phyloP scores from a whole-genome alignment of 2,888 invertebrate species.

The Aphrophora alni region DNA sequence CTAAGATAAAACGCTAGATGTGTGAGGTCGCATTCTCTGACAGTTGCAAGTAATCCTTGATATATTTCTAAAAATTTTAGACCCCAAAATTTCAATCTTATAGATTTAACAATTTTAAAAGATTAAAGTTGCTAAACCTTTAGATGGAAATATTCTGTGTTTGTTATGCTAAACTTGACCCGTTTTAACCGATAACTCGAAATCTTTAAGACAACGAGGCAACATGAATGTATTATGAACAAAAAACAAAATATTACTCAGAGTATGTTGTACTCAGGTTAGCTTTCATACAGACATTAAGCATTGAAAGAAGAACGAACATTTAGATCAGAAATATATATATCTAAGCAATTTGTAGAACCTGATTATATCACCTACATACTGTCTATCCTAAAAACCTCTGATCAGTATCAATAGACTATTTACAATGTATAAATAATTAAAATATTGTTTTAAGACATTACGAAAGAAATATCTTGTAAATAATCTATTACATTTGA shows the following conservation, averaged over 20 bases:
- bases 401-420: background rate
- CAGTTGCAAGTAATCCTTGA: too few relatives aligned
- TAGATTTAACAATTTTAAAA: slow-evolving; percentile 27
- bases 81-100: background rate
- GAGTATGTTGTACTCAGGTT: background rate
- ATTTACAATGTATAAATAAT: background rate
- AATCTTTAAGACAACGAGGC: slow-evolving; percentile 37
- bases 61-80: background rate
- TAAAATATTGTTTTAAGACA: background rate
- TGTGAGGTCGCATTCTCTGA: background rate
- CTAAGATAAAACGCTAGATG: background rate
- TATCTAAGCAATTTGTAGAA: background rate
- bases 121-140: slow-evolving; percentile 34
- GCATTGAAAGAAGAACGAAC: too few relatives aligned
- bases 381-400: background rate
- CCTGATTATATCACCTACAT: background rate
- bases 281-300: background rate
- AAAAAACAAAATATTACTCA: too few relatives aligned
- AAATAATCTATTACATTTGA: background rate
- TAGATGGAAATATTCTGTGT: slow-evolving; percentile 27
- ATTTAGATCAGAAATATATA: too few relatives aligned
- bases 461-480: background rate
- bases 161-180: slow-evolving; percentile 39
- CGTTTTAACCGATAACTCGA: slow-evolving; percentile 43
- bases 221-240: background rate